Percentiles rank a stretch among this genome's conserved stretches.
phyloP scores from a whole-genome alignment of 2,113 vertebrate genomes.

The Indicator indicator region DNA sequence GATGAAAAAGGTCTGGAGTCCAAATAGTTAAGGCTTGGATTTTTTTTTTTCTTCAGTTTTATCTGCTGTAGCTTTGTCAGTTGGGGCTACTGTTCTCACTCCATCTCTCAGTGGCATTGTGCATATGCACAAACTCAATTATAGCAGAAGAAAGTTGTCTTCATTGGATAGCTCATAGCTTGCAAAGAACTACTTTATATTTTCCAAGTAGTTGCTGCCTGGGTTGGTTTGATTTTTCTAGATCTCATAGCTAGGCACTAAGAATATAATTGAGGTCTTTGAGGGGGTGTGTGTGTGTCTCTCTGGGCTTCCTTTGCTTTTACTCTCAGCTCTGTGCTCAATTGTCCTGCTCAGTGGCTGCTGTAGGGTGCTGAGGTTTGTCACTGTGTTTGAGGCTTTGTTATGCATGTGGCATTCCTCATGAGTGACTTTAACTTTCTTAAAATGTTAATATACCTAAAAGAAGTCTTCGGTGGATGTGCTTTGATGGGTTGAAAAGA shows the following conservation, averaged over 20 bases:
- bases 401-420: rapidly evolving
- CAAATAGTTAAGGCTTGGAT: neutral
- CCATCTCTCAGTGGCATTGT: neutral
- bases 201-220: neutral
- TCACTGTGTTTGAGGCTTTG: neutral
- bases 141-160: neutral
- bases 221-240: neutral
- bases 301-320: neutral
- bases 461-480: neutral
- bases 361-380: neutral
- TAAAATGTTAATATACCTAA: neutral
- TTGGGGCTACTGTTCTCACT: neutral
- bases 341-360: neutral
- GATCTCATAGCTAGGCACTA: neutral
- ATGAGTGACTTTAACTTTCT: neutral
- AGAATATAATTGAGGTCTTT: neutral
- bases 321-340: neutral
- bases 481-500: neutral
- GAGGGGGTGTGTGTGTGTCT: too few relatives aligned
- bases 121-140: neutral
- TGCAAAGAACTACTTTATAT: neutral
- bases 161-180: neutral
- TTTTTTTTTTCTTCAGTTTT: neutral
- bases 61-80: neutral
- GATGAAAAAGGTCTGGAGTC: neutral